Evolutionary conservation across 2,888 invertebrate genomes (phyloP).

Genomic region (Netelia fuscicornis): DNA sequence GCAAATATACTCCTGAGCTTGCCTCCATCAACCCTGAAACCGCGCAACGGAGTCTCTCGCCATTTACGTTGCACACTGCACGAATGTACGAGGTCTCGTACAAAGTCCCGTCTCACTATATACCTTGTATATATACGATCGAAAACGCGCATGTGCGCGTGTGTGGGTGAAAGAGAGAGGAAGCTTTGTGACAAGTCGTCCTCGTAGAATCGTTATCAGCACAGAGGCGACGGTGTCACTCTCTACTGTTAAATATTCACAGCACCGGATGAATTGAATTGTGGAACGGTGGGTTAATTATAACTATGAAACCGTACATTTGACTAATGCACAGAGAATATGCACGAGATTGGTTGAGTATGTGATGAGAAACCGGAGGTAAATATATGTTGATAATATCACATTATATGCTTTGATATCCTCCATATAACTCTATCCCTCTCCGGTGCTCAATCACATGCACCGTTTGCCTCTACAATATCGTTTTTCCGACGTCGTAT

Average conservation of each 20-base stretch:
- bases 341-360: not conserved
- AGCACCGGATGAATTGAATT: slow-evolving; percentile 23
- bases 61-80: not conserved
- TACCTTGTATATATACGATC: not conserved
- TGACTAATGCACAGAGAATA: slow-evolving; percentile 25
- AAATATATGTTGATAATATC: slow-evolving; percentile 34
- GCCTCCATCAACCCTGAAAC: slow-evolving; percentile 19
- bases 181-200: slow-evolving; percentile 35
- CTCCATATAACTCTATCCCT: not conserved
- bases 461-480: slow-evolving; percentile 14
- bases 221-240: not conserved
- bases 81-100: not conserved
- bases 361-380: slow-evolving; percentile 10
- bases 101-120: not conserved
- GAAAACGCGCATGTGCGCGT: not conserved
- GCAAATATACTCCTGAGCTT: slow-evolving; percentile 24
- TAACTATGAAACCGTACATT: slow-evolving; percentile 15
- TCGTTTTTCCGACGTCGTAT: not conserved
- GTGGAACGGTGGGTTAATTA: slow-evolving; percentile 34
- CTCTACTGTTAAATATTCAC: slow-evolving; percentile 24
- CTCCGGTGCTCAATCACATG: slow-evolving; percentile 3
- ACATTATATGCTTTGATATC: slow-evolving; percentile 2
- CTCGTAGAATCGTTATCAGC: slow-evolving; percentile 41
- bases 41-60: slow-evolving; percentile 2
- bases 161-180: not conserved